Percentiles rank a stretch among this genome's conserved stretches.
phyloP scores from a whole-genome alignment of 2,888 invertebrate species.

The Amaurobius ferox region DNA sequence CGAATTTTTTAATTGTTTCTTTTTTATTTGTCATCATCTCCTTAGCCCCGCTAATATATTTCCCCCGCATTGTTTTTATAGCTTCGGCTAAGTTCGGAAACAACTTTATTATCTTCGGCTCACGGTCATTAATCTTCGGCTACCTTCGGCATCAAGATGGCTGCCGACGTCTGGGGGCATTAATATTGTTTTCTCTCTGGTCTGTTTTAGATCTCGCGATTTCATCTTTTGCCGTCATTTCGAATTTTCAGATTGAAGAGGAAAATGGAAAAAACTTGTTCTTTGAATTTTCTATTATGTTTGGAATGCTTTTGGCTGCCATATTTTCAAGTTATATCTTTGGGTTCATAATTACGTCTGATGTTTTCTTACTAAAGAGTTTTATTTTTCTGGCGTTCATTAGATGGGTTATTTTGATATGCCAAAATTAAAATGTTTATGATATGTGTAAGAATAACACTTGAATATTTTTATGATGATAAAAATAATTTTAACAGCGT shows the following conservation, averaged over 20 bases:
- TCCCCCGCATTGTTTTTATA: conserved; percentile 27
- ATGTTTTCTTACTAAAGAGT: too few relatives aligned
- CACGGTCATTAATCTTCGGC: conserved; percentile 54
- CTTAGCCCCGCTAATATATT: conserved; percentile 20
- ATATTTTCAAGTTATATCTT: too few relatives aligned
- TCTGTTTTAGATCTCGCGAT: conserved; percentile 4
- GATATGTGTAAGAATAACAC: too few relatives aligned
- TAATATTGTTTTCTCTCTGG: conserved; percentile 50
- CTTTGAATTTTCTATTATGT: background rate
- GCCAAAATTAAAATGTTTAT: too few relatives aligned
- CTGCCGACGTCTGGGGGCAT: conserved; percentile 26
- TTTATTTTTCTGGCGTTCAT: too few relatives aligned
- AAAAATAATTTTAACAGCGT: too few relatives aligned
- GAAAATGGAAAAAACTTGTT: conserved; percentile 28
- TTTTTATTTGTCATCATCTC: conserved; percentile 31
- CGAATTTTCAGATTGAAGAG: background rate
- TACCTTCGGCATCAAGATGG: conserved; percentile 32
- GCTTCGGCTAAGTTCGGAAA: conserved; percentile 28
- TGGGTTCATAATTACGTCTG: too few relatives aligned
- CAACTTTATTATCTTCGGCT: conserved; percentile 60
- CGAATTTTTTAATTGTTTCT: conserved; percentile 22
- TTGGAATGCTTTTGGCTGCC: background rate
- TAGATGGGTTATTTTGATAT: too few relatives aligned
- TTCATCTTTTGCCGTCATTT: background rate
- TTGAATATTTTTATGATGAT: too few relatives aligned